A percentile compares a stretch with the other conserved stretches of the same genome.
Evolutionary conservation across 2,888 invertebrate genomes (phyloP).

Genomic region (Torymus tubicola): DNA sequence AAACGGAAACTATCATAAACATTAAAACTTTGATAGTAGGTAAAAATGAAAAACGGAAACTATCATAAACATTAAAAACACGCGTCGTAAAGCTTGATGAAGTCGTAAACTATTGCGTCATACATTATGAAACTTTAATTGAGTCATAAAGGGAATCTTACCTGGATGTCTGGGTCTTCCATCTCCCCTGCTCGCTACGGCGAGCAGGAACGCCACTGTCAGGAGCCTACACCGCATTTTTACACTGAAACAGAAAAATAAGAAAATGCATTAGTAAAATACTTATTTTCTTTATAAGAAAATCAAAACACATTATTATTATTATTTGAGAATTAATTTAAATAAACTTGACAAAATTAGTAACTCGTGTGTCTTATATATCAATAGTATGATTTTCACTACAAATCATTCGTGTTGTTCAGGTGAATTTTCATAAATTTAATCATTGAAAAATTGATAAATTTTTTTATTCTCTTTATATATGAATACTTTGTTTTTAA

Average conservation of each 20-base stretch:
- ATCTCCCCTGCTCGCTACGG: constrained; percentile 65
- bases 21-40: background rate
- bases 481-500: too few species aligned
- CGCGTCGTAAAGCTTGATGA: background rate
- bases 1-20: background rate
- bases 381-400: too few species aligned
- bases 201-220: constrained; percentile 67
- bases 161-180: constrained; percentile 70
- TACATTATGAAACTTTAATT: background rate
- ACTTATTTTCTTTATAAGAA: background rate
- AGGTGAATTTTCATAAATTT: too few species aligned
- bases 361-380: too few species aligned
- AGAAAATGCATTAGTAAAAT: constrained; percentile 20
- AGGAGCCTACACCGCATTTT: constrained; percentile 71
- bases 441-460: too few species aligned
- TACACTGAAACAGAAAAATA: constrained; percentile 68
- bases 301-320: too few species aligned
- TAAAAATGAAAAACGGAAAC: background rate
- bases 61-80: background rate
- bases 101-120: background rate
- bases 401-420: too few species aligned
- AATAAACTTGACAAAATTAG: too few species aligned
- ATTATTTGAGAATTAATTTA: too few species aligned
- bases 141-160: constrained; percentile 59
- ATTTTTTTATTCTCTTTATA: too few species aligned